Evolutionary conservation across 2,888 invertebrate species (phyloP).

Genomic region (Mantis religiosa): DNA sequence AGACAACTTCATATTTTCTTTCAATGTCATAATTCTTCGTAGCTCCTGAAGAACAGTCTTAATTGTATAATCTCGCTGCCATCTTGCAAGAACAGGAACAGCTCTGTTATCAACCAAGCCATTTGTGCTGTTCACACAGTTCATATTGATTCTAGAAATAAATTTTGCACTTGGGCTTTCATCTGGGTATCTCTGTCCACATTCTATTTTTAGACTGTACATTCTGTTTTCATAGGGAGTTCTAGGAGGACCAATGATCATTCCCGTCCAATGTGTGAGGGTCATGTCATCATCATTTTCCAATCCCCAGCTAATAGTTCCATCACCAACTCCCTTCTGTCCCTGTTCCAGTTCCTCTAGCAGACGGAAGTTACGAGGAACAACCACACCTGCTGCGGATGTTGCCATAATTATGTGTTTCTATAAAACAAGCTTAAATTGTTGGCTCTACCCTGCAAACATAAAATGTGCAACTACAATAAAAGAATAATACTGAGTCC

Average conservation of each 20-base stretch:
- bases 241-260: slow-evolving; percentile 98
- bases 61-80: slow-evolving; percentile 95
- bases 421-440: no score
- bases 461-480: no score
- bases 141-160: slow-evolving; percentile 97
- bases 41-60: slow-evolving; percentile 93
- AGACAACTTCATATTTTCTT: slow-evolving; percentile 96
- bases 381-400: no score
- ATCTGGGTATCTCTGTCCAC: slow-evolving; percentile 93
- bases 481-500: no score
- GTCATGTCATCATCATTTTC: slow-evolving; percentile 99
- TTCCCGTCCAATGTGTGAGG: slow-evolving; percentile 96
- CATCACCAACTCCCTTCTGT: slow-evolving; percentile 97
- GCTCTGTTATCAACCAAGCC: slow-evolving; percentile 95
- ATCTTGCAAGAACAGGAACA: slow-evolving; percentile 87
- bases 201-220: slow-evolving; percentile 96
- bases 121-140: slow-evolving; percentile 91
- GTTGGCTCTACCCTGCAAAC: no score
- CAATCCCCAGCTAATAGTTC: slow-evolving; percentile 98
- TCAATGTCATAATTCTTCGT: slow-evolving; percentile 92
- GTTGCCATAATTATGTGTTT: no score
- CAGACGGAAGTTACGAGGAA: slow-evolving; percentile 97
- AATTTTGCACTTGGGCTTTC: slow-evolving; percentile 93
- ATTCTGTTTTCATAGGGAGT: slow-evolving; percentile 98
- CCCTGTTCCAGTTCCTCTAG: slow-evolving; percentile 98